Base-by-base conservation (phyloP, 37 sponge, comb jelly and placozoan species). In the Aphrocallistes beatrix region DNA sequence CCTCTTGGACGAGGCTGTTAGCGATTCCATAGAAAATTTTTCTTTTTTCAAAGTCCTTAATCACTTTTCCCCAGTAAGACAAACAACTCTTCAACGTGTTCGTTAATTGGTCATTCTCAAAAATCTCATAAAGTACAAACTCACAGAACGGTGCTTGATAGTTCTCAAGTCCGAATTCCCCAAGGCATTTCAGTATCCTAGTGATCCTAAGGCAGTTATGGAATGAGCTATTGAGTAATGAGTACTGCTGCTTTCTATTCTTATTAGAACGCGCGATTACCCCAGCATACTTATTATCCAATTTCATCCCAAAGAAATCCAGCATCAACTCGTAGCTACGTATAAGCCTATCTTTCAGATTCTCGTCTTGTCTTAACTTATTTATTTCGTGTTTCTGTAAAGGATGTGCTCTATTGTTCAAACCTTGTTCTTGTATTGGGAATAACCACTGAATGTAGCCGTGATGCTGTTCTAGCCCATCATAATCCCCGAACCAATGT, bases 201-300 rank as follows among this genome's bases (percentile, higher is more conserved):
- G 93, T 92, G 83, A 92, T 90, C 9, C 93, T 84, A 0, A 90
- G 86, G 85, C 88, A 90, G 88, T 92, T 92, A 85, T 90, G 93
- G 45, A 40, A 81, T 6, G 90, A 92, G 39, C 34, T 38, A 51
- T 90, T 90, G 19, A 92, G 82, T 83, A 90, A 39, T 8, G 32
- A 16, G 83, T 87, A 92, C 0, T 90, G 81, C 19, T 81, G 69
- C 39, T 84, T 49, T 86, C 86, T 88, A 38, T 88, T 84, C 36
- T 83, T 42, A 42, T 87, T 83, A 37, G 50, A 84, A 36, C 84
- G 50, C 3, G 34, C 50, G 0, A 84, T 84, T 39, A 34, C 38
- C 30, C 50, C 50, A 23, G 50, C 25, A 40, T 45, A 23, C 34
- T 13, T 3, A 60, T 60, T 60, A 6, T 19, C 50, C 81, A 92